Evolutionary conservation across 2,113 vertebrate species (phyloP).

Genomic region (Eulemur rufifrons): DNA sequence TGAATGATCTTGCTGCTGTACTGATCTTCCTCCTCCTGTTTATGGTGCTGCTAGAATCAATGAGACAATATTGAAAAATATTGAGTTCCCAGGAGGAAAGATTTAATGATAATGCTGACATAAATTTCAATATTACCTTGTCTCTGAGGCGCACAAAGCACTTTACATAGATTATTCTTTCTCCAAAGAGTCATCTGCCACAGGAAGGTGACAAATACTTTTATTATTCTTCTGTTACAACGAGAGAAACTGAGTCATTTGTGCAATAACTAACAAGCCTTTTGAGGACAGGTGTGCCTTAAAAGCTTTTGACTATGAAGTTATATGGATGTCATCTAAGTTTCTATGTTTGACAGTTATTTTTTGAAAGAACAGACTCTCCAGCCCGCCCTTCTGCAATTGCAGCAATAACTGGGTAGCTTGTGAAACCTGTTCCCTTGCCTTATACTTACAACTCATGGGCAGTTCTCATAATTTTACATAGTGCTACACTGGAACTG

Average conservation of each 20-base stretch:
- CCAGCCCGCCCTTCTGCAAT: not conserved
- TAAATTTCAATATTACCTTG: slow-evolving; percentile 65
- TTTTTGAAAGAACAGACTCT: slow-evolving; percentile 5
- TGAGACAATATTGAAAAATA: slow-evolving; percentile 66
- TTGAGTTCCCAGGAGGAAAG: slow-evolving; percentile 20
- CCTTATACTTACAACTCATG: not conserved
- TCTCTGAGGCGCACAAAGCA: slow-evolving; percentile 35
- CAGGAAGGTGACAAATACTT: not conserved
- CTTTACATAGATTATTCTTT: slow-evolving; percentile 59
- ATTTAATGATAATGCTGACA: slow-evolving; percentile 65
- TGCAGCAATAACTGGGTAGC: not conserved
- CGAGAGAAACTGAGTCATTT: slow-evolving; percentile 68
- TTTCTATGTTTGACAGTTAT: not conserved
- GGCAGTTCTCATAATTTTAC: not conserved
- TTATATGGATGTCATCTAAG: not conserved
- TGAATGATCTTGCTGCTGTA: not conserved
- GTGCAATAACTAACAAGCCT: not conserved
- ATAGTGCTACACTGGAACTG: not conserved
- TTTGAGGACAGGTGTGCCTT: not conserved
- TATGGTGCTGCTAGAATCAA: slow-evolving; percentile 59
- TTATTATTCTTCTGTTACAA: not conserved
- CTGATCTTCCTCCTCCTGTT: slow-evolving; percentile 43
- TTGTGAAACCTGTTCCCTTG: not conserved
- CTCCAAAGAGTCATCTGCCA: slow-evolving; percentile 24
- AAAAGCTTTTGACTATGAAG: not conserved